Evolutionary conservation across 2,888 invertebrate genomes (phyloP).

Genomic region (Andrena bicolor): DNA sequence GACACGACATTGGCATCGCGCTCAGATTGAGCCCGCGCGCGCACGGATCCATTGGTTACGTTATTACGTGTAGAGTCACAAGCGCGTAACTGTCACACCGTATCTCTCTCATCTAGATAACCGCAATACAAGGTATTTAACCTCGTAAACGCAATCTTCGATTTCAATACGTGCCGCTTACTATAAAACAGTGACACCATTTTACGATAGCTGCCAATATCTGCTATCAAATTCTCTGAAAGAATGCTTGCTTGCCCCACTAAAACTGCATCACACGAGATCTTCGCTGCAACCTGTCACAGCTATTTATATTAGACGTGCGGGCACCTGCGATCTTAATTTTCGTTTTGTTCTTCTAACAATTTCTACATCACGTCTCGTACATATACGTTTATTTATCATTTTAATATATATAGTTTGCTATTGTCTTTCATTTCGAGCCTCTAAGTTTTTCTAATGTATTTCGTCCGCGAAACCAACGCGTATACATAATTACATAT

Average conservation of each 20-base stretch:
- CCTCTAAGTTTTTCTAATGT: background rate
- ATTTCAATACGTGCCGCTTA: slow-evolving; percentile 11
- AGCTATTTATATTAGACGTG: slow-evolving; percentile 10
- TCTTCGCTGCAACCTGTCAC: background rate
- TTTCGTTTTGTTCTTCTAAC: background rate
- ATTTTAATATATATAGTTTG: background rate
- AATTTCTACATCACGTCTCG: background rate
- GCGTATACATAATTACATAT: too few relatives aligned
- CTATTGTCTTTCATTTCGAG: background rate
- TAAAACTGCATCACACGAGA: background rate
- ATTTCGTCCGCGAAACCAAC: too few relatives aligned
- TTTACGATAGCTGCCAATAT: slow-evolving; percentile 18
- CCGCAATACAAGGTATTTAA: slow-evolving; percentile 49
- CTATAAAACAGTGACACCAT: background rate
- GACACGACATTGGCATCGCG: background rate
- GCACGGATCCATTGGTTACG: background rate
- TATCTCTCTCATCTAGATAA: slow-evolving; percentile 16
- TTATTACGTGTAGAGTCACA: background rate
- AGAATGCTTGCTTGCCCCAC: background rate
- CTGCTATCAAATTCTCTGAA: background rate
- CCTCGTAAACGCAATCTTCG: slow-evolving; percentile 23
- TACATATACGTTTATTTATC: background rate
- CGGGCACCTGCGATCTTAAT: background rate
- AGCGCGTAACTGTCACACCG: background rate
- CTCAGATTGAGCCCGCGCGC: background rate